Conservation (phyloP, 2,113 vertebrate genomes). For the Tympanuchus pallidicinctus region DNA sequence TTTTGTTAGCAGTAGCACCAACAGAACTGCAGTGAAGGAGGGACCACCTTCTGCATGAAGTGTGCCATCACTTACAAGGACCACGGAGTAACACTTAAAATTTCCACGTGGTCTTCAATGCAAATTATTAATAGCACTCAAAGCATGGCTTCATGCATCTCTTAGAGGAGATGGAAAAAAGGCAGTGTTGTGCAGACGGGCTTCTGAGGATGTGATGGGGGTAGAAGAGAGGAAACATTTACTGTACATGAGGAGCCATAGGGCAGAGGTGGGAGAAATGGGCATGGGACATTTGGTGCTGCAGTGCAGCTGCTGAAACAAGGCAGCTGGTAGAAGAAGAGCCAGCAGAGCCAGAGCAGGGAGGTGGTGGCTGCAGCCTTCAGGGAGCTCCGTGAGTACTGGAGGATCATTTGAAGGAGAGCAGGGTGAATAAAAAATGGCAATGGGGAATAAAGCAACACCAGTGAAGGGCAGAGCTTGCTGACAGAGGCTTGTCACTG, state of each 20-base stretch:
- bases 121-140: neutral
- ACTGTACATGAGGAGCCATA: neutral
- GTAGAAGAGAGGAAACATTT: neutral
- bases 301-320: neutral
- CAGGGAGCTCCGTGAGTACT: neutral
- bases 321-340: neutral
- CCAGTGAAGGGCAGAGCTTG: neutral
- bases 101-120: neutral
- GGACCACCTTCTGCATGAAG: neutral
- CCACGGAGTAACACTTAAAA: neutral
- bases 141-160: neutral
- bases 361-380: neutral
- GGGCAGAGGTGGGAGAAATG: fast-evolving
- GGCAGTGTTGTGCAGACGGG: neutral
- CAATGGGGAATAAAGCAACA: neutral
- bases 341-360: neutral
- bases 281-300: neutral
- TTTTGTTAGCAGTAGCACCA: neutral
- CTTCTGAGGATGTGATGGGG: neutral
- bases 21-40: neutral
- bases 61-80: neutral
- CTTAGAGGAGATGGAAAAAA: neutral
- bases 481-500: neutral
- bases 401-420: neutral
- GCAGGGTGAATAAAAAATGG: neutral